These are phyloP conservation scores for Trichopria drosophilae DNA, from an alignment of 2,888 invertebrate genomes.

Conservation along the genomic window DNA sequence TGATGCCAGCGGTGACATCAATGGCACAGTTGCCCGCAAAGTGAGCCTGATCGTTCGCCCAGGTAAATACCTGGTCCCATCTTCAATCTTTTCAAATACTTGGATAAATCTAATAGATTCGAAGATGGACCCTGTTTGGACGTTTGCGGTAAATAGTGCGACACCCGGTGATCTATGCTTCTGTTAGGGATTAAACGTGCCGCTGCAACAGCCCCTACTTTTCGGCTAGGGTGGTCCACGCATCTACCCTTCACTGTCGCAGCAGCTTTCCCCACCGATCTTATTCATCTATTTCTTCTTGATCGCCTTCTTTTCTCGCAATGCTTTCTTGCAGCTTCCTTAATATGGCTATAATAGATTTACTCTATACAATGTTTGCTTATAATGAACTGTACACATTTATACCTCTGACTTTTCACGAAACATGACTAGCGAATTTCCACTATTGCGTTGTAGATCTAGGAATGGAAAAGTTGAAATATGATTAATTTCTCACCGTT, in stretches of 20 bases:
- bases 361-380: no score
- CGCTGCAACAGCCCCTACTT: slow-evolving; percentile 35
- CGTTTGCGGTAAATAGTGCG: slow-evolving; percentile 58
- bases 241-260: slow-evolving; percentile 28
- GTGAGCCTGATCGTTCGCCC: slow-evolving; percentile 34
- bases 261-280: not conserved
- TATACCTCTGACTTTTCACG: no score
- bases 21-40: slow-evolving; percentile 34
- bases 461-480: no score
- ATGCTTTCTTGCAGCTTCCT: no score
- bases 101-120: slow-evolving; percentile 52
- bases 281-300: not conserved
- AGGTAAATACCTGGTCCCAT: slow-evolving; percentile 45
- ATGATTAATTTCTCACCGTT: no score
- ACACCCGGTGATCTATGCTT: slow-evolving; percentile 56
- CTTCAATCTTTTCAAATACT: slow-evolving; percentile 37
- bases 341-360: no score
- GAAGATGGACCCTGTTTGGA: slow-evolving; percentile 53
- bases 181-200: slow-evolving; percentile 45
- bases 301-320: no score
- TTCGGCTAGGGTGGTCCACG: slow-evolving; percentile 38
- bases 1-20: slow-evolving; percentile 47
- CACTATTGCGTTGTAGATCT: no score
- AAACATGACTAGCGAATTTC: no score
- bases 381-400: no score